Evolutionary conservation across 1,140 invertebrate species (phyloP).

Genomic region (Caenorhabditis inopinata): DNA sequence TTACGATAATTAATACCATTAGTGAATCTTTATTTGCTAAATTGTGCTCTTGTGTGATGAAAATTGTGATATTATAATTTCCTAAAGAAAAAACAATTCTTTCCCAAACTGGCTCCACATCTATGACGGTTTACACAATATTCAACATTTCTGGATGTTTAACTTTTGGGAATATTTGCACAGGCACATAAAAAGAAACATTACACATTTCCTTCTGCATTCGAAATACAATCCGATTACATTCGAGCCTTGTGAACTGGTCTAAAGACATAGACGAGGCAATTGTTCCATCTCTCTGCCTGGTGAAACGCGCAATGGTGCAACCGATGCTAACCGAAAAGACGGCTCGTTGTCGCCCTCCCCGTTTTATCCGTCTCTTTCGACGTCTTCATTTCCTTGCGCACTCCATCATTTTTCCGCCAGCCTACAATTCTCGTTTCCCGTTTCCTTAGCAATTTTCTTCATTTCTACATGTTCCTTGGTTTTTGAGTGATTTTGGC

Average conservation of each 20-base stretch:
- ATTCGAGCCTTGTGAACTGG: background rate
- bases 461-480: background rate
- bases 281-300: background rate
- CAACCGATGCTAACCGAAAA: background rate
- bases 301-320: background rate
- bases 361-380: background rate
- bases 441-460: constrained; percentile 7
- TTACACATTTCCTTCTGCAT: no score
- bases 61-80: no score
- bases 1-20: no score
- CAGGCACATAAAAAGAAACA: no score
- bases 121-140: no score
- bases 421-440: constrained; percentile 25
- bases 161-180: no score
- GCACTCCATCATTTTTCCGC: background rate
- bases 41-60: no score
- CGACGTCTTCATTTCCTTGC: background rate
- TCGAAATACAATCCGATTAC: background rate
- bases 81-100: no score
- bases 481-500: background rate
- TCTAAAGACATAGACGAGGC: background rate
- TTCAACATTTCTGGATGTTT: no score
- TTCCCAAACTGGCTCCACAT: no score
- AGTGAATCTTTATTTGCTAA: no score
- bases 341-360: constrained; percentile 21